Percentiles rank a stretch among this genome's conserved stretches.
Conservation (phyloP, 1,140 invertebrate species). For the Charaxes varanes region DNA sequence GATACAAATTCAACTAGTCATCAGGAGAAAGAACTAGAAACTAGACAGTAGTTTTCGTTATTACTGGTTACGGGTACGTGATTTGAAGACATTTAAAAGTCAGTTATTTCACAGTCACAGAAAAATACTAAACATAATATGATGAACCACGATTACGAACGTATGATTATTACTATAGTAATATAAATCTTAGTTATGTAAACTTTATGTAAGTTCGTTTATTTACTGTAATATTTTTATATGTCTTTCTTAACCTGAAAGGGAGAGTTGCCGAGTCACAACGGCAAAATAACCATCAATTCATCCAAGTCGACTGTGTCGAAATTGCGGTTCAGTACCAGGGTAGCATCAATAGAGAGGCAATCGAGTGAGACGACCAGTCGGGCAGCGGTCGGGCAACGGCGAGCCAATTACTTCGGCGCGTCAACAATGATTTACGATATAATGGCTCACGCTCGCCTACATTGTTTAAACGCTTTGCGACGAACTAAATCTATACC, state of each 20-base stretch:
- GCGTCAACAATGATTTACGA: conserved; percentile 67
- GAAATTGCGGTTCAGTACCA: conserved; percentile 36
- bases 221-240: too few species aligned
- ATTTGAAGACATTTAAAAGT: too few species aligned
- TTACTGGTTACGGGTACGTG: too few species aligned
- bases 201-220: too few species aligned
- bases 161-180: too few species aligned
- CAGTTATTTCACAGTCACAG: too few species aligned
- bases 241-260: background rate
- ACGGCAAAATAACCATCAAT: conserved; percentile 8
- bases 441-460: conserved; percentile 53
- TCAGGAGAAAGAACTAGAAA: too few species aligned
- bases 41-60: too few species aligned
- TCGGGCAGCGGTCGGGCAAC: conserved; percentile 28
- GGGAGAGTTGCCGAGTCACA: conserved; percentile 1
- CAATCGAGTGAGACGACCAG: conserved; percentile 34
- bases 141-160: too few species aligned
- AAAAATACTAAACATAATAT: too few species aligned
- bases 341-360: conserved; percentile 51
- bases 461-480: conserved; percentile 63
- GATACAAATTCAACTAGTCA: too few species aligned
- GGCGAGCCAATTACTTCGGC: conserved; percentile 58
- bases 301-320: conserved; percentile 25
- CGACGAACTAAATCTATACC: conserved; percentile 37
- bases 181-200: too few species aligned